Conservation (phyloP, 2,888 invertebrate species). For the Phaonia tiefii region DNA sequence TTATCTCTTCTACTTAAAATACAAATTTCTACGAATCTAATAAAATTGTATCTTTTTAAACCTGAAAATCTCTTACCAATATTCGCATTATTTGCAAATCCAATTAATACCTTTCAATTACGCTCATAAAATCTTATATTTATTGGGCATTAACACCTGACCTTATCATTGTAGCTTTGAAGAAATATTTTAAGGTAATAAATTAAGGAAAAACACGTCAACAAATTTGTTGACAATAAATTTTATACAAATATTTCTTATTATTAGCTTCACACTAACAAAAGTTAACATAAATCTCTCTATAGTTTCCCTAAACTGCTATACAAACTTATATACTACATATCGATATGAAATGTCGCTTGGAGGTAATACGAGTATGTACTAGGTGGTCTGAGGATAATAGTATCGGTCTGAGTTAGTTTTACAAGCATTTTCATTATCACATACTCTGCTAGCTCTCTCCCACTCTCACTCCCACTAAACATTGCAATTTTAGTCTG, state of each 20-base stretch:
- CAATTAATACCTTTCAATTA: too few species aligned
- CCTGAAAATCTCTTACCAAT: too few species aligned
- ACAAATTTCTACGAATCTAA: too few species aligned
- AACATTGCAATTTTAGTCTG: conserved; percentile 43
- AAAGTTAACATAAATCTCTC: conserved; percentile 49
- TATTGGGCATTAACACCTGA: not conserved
- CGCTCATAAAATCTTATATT: too few species aligned
- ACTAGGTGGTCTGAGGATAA: conserved; percentile 42
- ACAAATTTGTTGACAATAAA: conserved; percentile 44
- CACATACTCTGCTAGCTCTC: not conserved
- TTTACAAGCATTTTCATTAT: too few species aligned
- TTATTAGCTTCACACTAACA: conserved; percentile 47
- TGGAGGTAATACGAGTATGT: too few species aligned
- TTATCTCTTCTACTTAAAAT: too few species aligned
- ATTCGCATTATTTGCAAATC: too few species aligned
- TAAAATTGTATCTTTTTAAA: too few species aligned
- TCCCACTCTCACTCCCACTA: not conserved
- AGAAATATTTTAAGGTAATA: conserved; percentile 3
- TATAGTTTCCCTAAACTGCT: too few species aligned
- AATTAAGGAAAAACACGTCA: conserved; percentile 27
- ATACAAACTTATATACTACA: too few species aligned
- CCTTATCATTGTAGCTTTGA: not conserved
- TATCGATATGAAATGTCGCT: too few species aligned
- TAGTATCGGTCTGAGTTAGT: not conserved
- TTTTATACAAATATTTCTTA: conserved; percentile 47